Evolutionary conservation across 1,140 invertebrate species (phyloP).

Genomic region (Heliconius eleuchia): DNA sequence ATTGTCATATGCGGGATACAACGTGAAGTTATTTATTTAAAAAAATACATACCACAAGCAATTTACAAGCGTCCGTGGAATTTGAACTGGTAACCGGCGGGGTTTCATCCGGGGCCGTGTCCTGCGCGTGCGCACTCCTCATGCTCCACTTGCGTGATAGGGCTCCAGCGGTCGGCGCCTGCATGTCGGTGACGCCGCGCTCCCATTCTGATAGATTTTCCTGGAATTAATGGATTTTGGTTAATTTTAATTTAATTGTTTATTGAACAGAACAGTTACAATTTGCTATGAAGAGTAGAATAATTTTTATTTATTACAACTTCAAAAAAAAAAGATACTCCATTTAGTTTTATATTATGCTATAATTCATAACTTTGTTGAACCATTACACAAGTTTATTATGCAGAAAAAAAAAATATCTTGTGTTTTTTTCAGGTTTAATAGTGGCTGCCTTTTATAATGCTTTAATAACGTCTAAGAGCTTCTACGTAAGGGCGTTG

Average conservation of each 20-base stretch:
- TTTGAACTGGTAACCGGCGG: constrained; percentile 58
- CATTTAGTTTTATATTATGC: too few relatives aligned
- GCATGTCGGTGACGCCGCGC: constrained; percentile 52
- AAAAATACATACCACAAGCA: constrained; percentile 33
- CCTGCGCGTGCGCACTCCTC: constrained; percentile 59
- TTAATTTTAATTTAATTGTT: neutral
- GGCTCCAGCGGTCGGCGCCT: constrained; percentile 45
- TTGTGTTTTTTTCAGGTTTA: too few relatives aligned
- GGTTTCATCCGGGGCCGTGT: constrained; percentile 55
- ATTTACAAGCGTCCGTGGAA: constrained; percentile 65
- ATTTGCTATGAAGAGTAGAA: too few relatives aligned
- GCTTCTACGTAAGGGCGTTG: neutral
- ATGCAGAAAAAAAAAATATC: too few relatives aligned
- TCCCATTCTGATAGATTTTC: constrained; percentile 70
- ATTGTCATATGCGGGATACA: too few relatives aligned
- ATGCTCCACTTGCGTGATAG: constrained; percentile 67
- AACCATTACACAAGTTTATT: too few relatives aligned
- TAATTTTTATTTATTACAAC: too few relatives aligned
- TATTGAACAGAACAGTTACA: neutral
- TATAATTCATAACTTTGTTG: too few relatives aligned
- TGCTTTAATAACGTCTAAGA: too few relatives aligned
- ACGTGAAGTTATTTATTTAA: too few relatives aligned
- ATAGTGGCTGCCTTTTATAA: too few relatives aligned
- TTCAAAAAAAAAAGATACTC: too few relatives aligned
- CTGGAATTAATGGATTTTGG: constrained; percentile 44